Base-by-base conservation (phyloP, 1,140 invertebrate species). In the Lepidurus arcticus region DNA sequence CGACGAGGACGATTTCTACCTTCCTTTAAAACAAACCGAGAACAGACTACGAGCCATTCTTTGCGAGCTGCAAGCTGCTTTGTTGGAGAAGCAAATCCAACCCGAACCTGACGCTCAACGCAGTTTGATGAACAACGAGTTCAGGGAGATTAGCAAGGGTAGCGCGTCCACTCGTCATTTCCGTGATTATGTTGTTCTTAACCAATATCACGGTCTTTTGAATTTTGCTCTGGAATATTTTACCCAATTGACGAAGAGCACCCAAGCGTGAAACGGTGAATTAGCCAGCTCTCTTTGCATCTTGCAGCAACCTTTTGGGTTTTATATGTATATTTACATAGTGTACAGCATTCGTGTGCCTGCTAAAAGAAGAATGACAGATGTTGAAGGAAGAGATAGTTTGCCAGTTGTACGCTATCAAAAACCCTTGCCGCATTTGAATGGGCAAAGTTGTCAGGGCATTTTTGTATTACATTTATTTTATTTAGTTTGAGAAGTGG, bases 181-280 rank as follows among this genome's bases (percentile, higher is more conserved):
- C 1, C 85, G 90, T 16, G 90, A 91, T 82, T 91, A 88, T 87
- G 53, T 91, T 43, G 91, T 92, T 79, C 88, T 90, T 81, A 85
- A 90, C 44, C 90, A 91, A 81, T 91, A 90, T 84, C 88, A 91
- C 84, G 89, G 88, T 81, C 86, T 87, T 0, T 84, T 91, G 11
- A 86, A 90, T 76, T 90, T 65, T 16, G 16, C 53, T 0, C 4
- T 21, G n/a, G 3, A 65, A n/a, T 65, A 11, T 21, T 65, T 65
- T 4, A 7, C 4, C 1, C 8, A 65, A 65, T 13, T 21, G 1
- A 21, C 16, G 53, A 65, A 21, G 53, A 5, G 8, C 53, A n/a
- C n/a, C 9, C 53, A 65, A 13, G 53, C 53, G 53, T 65, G 9
- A 65, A 65, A 65, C 34, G 34, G 4, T 65, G 53, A 65, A 21